phyloP scores from a whole-genome alignment of 1,140 invertebrate genomes.

The Diorhabda elongata region DNA sequence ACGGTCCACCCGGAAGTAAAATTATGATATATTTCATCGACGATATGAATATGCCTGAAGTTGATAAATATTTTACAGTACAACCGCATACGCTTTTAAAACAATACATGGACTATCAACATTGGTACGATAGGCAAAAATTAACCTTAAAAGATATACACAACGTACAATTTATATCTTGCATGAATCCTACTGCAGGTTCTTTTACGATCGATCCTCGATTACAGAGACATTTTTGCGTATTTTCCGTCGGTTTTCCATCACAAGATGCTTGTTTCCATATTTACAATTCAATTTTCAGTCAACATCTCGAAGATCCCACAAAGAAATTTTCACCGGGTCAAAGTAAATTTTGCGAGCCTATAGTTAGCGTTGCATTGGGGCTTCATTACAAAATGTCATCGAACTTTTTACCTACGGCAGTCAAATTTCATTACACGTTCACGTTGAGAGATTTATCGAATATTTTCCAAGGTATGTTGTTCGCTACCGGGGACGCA shows the following conservation, averaged over 20 bases:
- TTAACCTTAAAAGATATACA: slow-evolving; percentile 87
- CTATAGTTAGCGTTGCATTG: slow-evolving; percentile 69
- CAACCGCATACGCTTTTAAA: slow-evolving; percentile 91
- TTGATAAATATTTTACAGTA: slow-evolving; percentile 91
- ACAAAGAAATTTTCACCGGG: slow-evolving; percentile 60
- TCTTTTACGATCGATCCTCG: slow-evolving; percentile 91
- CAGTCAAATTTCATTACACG: slow-evolving; percentile 91
- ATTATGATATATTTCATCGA: slow-evolving; percentile 92
- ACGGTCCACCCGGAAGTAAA: slow-evolving; percentile 86
- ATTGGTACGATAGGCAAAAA: slow-evolving; percentile 89
- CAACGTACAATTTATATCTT: slow-evolving; percentile 90
- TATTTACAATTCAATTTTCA: slow-evolving; percentile 80
- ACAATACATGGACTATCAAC: slow-evolving; percentile 91
- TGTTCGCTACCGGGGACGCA: slow-evolving; percentile 80
- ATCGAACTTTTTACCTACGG: slow-evolving; percentile 80
- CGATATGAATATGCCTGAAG: slow-evolving; percentile 97
- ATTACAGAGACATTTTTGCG: slow-evolving; percentile 88
- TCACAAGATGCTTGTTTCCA: slow-evolving; percentile 71
- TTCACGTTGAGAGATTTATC: slow-evolving; percentile 91
- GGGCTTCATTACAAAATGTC: slow-evolving; percentile 73
- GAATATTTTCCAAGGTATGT: slow-evolving; percentile 84
- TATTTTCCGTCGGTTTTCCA: slow-evolving; percentile 86
- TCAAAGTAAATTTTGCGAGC: slow-evolving; percentile 57
- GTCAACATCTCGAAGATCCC: slow-evolving; percentile 69
- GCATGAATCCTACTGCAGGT: slow-evolving; percentile 95